Percentiles rank a stretch among this genome's conserved stretches.
These are phyloP conservation scores for Menidia beryllina DNA, from an alignment of 2,113 vertebrate species.

Conservation along the genomic window DNA sequence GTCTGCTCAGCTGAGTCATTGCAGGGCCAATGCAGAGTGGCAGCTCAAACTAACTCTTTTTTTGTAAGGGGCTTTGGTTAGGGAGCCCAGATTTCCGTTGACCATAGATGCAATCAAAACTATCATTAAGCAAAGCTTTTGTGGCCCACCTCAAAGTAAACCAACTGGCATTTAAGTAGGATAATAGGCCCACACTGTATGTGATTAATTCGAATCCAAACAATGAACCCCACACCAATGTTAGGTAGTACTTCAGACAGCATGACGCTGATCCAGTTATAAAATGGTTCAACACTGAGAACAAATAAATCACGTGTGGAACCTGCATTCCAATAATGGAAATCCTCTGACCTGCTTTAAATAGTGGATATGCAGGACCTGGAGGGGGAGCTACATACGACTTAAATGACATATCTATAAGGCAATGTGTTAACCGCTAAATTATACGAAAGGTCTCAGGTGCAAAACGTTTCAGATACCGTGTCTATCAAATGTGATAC, in stretches of 20 bases:
- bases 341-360: background rate
- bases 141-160: constrained; percentile 20
- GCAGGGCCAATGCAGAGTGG: constrained; percentile 40
- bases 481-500: no score
- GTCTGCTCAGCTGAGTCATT: constrained; percentile 53
- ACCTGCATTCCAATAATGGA: background rate
- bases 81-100: constrained; percentile 29
- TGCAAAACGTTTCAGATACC: no score
- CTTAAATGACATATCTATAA: no score
- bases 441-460: no score
- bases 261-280: background rate
- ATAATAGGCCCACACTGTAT: background rate
- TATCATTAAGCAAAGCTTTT: constrained; percentile 30
- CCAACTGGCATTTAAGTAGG: constrained; percentile 12
- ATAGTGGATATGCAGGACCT: no score
- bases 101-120: constrained; percentile 28
- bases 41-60: constrained; percentile 51
- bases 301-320: background rate
- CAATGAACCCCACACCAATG: background rate
- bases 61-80: constrained; percentile 36
- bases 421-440: no score
- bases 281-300: constrained; percentile 1
- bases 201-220: constrained; percentile 13
- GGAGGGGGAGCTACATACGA: no score
- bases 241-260: background rate